phyloP scores from a whole-genome alignment of 2,797 vertebrate genomes.

The Pantherophis alleghaniensis region DNA sequence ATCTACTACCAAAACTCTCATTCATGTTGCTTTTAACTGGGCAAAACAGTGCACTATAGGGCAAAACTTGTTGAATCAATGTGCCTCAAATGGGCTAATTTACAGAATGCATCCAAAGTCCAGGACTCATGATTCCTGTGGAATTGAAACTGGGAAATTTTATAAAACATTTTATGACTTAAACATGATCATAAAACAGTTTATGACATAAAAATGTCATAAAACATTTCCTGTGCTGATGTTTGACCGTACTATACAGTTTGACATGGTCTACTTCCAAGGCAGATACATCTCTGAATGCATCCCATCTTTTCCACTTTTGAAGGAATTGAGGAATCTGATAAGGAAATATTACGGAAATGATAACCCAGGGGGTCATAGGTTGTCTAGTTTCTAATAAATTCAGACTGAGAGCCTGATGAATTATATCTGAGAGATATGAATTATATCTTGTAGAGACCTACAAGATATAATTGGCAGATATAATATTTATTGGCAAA shows the following conservation, averaged over 20 bases:
- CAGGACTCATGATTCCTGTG: background rate
- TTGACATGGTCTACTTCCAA: background rate
- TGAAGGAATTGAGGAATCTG: background rate
- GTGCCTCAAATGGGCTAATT: background rate
- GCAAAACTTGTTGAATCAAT: background rate
- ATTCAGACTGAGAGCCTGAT: background rate
- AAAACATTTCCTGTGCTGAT: background rate
- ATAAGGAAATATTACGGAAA: background rate
- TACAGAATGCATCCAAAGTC: background rate
- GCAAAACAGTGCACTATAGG: background rate
- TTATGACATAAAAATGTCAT: background rate
- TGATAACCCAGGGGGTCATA: background rate
- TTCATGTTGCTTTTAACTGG: background rate
- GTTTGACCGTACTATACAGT: background rate
- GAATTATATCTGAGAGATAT: background rate
- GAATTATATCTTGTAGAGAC: background rate
- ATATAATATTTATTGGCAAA: background rate
- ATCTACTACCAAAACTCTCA: background rate
- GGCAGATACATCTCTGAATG: background rate
- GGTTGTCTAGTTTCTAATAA: background rate
- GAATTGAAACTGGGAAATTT: background rate
- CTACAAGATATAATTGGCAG: too few species aligned
- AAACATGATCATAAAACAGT: background rate
- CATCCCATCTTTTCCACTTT: background rate
- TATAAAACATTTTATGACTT: background rate